Evolutionary conservation across 2,797 vertebrate genomes (phyloP).

Genomic region (Phylloscopus collybita): DNA sequence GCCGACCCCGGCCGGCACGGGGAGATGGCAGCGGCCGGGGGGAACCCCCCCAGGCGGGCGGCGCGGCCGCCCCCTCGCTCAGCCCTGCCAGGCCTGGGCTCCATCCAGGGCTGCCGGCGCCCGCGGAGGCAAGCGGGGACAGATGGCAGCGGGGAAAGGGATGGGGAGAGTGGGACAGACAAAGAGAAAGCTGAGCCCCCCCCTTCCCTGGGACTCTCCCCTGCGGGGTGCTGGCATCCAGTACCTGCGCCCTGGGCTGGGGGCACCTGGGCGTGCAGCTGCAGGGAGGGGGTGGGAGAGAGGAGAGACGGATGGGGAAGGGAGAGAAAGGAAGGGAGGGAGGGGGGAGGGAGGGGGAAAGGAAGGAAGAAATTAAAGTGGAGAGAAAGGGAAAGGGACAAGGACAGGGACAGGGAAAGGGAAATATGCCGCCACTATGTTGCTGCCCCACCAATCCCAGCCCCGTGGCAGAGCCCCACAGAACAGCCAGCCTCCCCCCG

Average conservation of each 20-base stretch:
- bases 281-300: neutral
- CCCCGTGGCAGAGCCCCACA: neutral
- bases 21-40: neutral
- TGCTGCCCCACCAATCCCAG: neutral
- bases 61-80: neutral
- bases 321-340: neutral
- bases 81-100: constrained; percentile 30
- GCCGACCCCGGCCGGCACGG: neutral
- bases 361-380: neutral
- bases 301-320: neutral
- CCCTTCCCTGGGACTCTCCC: neutral
- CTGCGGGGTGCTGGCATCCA: neutral
- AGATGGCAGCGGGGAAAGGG: constrained; percentile 15
- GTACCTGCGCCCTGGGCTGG: neutral
- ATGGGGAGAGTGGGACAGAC: neutral
- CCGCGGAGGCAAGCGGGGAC: constrained; percentile 10
- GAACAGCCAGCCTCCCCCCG: neutral
- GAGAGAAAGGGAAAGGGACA: neutral
- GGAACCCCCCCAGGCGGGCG: neutral
- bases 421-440: neutral
- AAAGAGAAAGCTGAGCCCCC: neutral
- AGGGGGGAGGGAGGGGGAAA: neutral
- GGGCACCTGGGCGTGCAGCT: neutral
- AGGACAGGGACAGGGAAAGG: neutral
- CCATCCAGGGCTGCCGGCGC: neutral